Evolutionary conservation across 2,113 vertebrate species (phyloP), one percentile per base, ranked within the genome.

Genomic region (Sorex araneus): DNA sequence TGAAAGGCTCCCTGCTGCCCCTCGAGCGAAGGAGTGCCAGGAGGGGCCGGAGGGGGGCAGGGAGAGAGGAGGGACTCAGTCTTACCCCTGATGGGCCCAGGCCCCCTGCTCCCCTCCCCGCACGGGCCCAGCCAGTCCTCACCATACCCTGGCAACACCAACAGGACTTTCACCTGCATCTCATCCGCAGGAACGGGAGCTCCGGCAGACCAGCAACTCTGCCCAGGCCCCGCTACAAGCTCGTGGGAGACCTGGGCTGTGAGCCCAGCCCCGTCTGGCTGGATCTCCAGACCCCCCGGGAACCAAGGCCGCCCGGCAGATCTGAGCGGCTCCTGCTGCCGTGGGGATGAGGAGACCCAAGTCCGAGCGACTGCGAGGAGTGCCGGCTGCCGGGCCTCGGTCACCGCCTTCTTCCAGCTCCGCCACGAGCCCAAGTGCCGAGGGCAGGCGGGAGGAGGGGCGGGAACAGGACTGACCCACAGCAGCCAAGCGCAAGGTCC

Each of bases 331-430:
- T 74, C 10, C 19, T 85, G 79, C 88, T 21, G 64, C 36, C 75
- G 34, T 11, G 25, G 57, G 15, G 43, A 50, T 19, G 83, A 18
- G 8, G 3, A 18, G 25, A 80, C 54, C 74, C 27, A 2, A 23
- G 3, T 36, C 15, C 13, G 18, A 71, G 32, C 69, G 36, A 12
- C 23, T 16, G 32, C n/a, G n/a, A n/a, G n/a, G 34, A 28, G 27
- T 60, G 63, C 90, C 47, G 75, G n/a, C 45, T 80, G 43, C 90
- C 90, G 92, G 70, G 87, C 87, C 94, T 73, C 43, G 76, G 91
- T 84, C 91, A 13, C 11, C 66, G 32, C 94, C 7, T 74, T 71
- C 77, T 60, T 73, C 36, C 27, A 28, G 27, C 19, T 69, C 12
- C 36, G 89, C 32, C 50, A 43, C 9, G 77, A 67, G 69, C 86